Evolutionary conservation across 2,888 invertebrate species (phyloP).

Genomic region (Mimachlamys varia): DNA sequence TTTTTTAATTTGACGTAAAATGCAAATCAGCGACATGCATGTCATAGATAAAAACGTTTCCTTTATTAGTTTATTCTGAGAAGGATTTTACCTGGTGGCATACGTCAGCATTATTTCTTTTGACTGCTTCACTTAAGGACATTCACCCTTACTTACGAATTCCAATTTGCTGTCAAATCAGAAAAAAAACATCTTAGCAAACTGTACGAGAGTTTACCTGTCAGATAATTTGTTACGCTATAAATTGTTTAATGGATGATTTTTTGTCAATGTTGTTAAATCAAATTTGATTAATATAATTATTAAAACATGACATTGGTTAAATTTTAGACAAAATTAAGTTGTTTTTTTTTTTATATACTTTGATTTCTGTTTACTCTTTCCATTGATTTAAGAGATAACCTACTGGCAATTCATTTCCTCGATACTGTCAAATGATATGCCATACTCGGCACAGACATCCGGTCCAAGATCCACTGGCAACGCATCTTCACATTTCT

Average conservation of each 20-base stretch:
- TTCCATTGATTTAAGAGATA: not conserved
- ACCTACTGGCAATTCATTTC: not conserved
- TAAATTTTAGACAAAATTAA: too few species aligned
- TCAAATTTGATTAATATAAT: too few species aligned
- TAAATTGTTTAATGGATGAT: too few species aligned
- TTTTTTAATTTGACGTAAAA: too few species aligned
- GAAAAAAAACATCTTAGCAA: not conserved
- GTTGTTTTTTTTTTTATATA: too few species aligned
- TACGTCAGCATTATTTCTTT: not conserved
- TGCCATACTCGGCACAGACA: not conserved
- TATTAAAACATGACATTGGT: too few species aligned
- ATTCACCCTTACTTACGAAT: not conserved
- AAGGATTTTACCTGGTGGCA: not conserved
- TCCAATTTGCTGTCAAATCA: not conserved
- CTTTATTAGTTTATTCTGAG: too few species aligned
- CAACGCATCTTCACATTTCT: constrained; percentile 1
- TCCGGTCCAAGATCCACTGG: not conserved
- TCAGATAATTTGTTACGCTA: too few species aligned
- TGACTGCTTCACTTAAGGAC: not conserved
- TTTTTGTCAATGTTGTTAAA: too few species aligned
- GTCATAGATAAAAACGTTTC: too few species aligned
- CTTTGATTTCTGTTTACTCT: not conserved
- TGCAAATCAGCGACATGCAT: too few species aligned
- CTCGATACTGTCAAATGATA: not conserved
- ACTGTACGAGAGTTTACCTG: too few species aligned